Percentiles rank a stretch among this genome's conserved stretches.
These are phyloP conservation scores for Mormyrus proboscirostris DNA, from an alignment of 2,797 vertebrate species.

Conservation along the genomic window DNA sequence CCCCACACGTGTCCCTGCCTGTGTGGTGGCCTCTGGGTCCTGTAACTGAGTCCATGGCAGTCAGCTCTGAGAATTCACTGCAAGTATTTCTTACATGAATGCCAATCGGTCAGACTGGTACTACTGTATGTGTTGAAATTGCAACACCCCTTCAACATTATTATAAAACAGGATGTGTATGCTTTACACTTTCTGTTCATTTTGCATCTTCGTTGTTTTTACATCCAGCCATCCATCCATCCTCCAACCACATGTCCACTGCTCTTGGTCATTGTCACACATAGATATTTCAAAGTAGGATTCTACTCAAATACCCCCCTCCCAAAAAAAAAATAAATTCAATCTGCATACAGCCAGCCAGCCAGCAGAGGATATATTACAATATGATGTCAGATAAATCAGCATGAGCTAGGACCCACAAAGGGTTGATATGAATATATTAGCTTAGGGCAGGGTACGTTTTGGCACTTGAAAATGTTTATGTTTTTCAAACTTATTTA, in stretches of 20 bases:
- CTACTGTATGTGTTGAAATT: background rate
- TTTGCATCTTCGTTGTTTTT: background rate
- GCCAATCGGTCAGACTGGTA: background rate
- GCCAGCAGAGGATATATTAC: background rate
- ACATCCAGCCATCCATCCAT: background rate
- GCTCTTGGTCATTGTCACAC: background rate
- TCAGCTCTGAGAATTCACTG: background rate
- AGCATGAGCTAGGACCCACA: background rate
- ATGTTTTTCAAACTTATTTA: background rate
- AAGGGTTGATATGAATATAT: background rate
- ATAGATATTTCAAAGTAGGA: background rate
- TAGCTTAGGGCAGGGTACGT: background rate
- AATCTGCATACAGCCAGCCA: background rate
- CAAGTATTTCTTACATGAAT: background rate
- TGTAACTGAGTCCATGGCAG: background rate
- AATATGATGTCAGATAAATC: background rate
- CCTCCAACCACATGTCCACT: background rate
- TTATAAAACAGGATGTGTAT: background rate
- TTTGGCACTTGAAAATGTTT: background rate
- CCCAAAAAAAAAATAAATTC: background rate
- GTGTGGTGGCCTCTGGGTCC: background rate
- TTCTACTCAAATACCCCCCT: background rate
- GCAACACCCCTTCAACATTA: background rate
- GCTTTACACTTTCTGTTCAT: background rate
- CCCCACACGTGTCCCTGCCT: background rate